Conservation (phyloP, 2,888 invertebrate species). For the Cynaeus angustus region DNA sequence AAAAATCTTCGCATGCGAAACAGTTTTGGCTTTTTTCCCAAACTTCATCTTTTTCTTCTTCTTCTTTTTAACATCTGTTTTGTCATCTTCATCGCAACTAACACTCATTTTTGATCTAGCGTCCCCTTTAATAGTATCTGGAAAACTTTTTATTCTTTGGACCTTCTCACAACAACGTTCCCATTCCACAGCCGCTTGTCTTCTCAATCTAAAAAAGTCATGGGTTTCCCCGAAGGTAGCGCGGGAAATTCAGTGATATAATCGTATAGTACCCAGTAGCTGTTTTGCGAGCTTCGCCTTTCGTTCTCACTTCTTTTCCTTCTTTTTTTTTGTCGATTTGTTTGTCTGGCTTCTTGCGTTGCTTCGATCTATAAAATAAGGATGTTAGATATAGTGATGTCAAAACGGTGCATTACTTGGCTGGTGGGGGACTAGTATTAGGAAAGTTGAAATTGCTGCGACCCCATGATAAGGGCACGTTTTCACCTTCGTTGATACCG, state of each 20-base stretch:
- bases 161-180: constrained; percentile 51
- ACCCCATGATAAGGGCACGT: constrained; percentile 79
- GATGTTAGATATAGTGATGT: neutral
- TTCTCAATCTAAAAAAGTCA: constrained; percentile 57
- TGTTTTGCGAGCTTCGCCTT: constrained; percentile 53
- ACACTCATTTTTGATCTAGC: constrained; percentile 49
- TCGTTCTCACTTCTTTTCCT: constrained; percentile 49
- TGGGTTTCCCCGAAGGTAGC: constrained; percentile 11
- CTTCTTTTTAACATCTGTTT: constrained; percentile 60
- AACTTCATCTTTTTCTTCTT: constrained; percentile 65
- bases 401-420: neutral
- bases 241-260: constrained; percentile 31
- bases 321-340: constrained; percentile 11
- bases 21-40: constrained; percentile 64
- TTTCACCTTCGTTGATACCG: constrained; percentile 72
- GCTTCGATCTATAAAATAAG: constrained; percentile 9
- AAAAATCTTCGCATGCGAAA: constrained; percentile 58
- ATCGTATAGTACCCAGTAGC: constrained; percentile 50
- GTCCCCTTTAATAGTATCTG: constrained; percentile 57
- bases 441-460: constrained; percentile 48
- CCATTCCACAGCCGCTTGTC: constrained; percentile 60
- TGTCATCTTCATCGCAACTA: constrained; percentile 55
- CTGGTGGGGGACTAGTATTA: constrained; percentile 11
- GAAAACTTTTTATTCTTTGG: constrained; percentile 64
- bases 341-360: constrained; percentile 11